Evolutionary conservation across 1,140 invertebrate species (phyloP), one percentile per base, ranked within the genome.

Genomic region (Thaumatotibia leucotreta): DNA sequence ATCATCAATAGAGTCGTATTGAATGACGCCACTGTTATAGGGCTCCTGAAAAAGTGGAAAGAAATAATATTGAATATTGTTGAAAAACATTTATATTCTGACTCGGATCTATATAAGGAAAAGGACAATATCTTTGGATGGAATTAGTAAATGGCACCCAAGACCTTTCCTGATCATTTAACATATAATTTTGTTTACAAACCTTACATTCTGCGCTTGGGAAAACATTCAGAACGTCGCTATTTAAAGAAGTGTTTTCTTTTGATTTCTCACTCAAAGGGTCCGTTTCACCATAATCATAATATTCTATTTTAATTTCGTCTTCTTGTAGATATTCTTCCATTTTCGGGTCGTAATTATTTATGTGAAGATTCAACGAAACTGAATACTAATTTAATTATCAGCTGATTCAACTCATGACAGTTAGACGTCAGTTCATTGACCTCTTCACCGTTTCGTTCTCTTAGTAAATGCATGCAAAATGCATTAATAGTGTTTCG

Each of bases 251-350:
- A 4, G 24, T 2, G n/a, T 20, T 31, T 17, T 22, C 17, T 29
- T 32, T 6, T 61, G 11, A 54, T 45, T 70, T 39, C n/a, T 69
- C 66, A 45, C 49, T 23, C 35, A 78, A 67, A 45, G 76, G 76
- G 63, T 82, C 78, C 5, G 2, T 24, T 61, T 74, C 73, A 4
- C 50, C 62, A 6, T 24, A 33, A 23, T 74, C 75, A 52, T 66
- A 66, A 67, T 80, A 79, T 77, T 80, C 78, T 49, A 82, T 75
- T 73, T 79, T 82, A 61, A 82, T 80, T 77, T 76, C 72, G 9
- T 17, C 39, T 67, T 82, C 80, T 14, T 66, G 52, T 10, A 64
- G 52, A 10, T 20, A 58, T 20, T 64, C 23, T 14, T 27, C 23
- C 52, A 58, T 58, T 29, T 14, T 17, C 9, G 6, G 8, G 17